Conservation (phyloP, 2,113 vertebrate genomes). For the Elachura formosa region DNA sequence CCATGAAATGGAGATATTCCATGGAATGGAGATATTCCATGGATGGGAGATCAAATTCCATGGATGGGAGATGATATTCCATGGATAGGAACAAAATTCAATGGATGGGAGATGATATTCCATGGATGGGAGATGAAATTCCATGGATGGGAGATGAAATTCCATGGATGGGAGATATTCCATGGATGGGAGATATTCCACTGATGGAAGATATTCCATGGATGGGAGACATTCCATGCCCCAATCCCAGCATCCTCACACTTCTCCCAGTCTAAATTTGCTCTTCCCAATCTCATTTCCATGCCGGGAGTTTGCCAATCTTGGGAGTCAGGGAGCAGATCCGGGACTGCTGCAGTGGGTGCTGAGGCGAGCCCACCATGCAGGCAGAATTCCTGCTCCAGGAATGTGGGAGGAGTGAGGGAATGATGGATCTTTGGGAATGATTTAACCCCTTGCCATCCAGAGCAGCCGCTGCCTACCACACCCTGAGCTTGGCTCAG, state of each 20-base stretch:
- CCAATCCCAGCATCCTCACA: not conserved
- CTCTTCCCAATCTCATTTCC: not conserved
- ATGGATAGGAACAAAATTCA: no score
- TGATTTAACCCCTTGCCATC: not conserved
- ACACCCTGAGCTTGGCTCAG: not conserved
- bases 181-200: not conserved
- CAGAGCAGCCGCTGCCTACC: not conserved
- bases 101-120: no score
- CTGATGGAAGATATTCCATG: not conserved
- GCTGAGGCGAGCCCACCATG: not conserved
- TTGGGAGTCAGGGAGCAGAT: not conserved
- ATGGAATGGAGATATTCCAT: no score
- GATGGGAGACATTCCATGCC: not conserved
- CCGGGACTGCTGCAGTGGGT: not conserved
- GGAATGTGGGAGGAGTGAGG: not conserved
- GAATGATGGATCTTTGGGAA: accelerated
- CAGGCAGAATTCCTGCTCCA: not conserved
- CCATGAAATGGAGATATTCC: not conserved
- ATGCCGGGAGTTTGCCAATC: not conserved
- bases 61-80: no score
- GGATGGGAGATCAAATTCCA: no score
- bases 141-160: no score
- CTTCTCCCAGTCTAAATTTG: not conserved
- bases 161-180: no score
- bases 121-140: no score